Conservation (phyloP, 1,140 invertebrate species). For the Trichonephila inaurata region DNA sequence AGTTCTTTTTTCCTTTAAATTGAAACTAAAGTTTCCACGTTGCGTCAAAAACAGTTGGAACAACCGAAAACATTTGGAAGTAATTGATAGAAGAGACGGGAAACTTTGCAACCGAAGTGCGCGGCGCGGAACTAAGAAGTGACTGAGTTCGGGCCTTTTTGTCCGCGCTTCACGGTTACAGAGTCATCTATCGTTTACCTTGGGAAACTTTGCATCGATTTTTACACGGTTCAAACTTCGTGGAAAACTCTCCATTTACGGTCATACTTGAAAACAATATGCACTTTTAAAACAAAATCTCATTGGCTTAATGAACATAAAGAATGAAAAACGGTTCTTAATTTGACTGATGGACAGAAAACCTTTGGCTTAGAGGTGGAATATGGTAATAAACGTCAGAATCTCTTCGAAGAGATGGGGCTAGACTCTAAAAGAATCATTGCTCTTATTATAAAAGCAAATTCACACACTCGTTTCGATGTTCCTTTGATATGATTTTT, state of each 20-base stretch:
- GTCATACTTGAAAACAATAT: neutral
- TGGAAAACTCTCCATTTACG: neutral
- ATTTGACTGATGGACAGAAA: neutral
- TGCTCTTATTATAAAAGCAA: conserved; percentile 6
- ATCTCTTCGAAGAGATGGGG: neutral
- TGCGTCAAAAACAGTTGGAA: conserved; percentile 5
- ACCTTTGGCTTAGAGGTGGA: neutral
- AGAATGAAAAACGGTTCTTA: neutral
- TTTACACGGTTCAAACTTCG: conserved; percentile 15
- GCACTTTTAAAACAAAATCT: neutral
- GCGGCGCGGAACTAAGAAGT: conserved; percentile 24
- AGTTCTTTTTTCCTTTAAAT: neutral
- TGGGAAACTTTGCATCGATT: conserved; percentile 38
- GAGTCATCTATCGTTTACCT: conserved; percentile 59
- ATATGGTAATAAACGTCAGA: neutral
- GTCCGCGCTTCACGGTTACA: conserved; percentile 1
- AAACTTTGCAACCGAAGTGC: conserved; percentile 33
- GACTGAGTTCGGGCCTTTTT: neutral
- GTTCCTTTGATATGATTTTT: neutral
- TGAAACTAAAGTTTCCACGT: neutral
- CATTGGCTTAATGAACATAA: neutral
- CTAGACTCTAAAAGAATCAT: neutral
- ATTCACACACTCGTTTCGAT: neutral
- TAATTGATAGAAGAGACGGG: neutral
- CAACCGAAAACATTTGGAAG: conserved; percentile 15